phyloP scores from a whole-genome alignment of 2,113 vertebrate species.

The Delphinus delphis region DNA sequence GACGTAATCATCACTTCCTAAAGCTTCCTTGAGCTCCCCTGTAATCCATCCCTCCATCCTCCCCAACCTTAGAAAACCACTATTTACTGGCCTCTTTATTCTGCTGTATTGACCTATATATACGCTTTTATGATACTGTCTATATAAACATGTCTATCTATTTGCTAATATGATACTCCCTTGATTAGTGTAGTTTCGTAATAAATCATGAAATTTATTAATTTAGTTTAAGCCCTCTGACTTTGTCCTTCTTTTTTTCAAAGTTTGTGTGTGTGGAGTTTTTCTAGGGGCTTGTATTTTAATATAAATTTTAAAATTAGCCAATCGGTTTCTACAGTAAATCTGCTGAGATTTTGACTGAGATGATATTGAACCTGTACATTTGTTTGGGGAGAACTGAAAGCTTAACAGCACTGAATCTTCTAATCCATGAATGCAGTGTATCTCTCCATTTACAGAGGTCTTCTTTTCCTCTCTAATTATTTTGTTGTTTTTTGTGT shows the following conservation, averaged over 20 bases:
- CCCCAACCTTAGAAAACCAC: not conserved
- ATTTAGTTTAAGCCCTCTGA: not conserved
- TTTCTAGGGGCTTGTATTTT: not conserved
- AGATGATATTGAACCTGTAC: not conserved
- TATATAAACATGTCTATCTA: not conserved
- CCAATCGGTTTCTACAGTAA: not conserved
- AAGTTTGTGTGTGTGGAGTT: not conserved
- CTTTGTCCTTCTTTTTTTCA: not conserved
- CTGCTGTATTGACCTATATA: not conserved
- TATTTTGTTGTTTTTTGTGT: not conserved
- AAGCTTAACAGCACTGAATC: not conserved
- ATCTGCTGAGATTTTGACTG: not conserved
- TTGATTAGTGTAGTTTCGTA: not conserved
- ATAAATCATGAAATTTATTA: not conserved
- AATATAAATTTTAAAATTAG: not conserved
- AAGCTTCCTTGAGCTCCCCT: not conserved
- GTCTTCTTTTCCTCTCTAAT: not conserved
- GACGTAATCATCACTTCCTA: not conserved
- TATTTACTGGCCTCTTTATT: not conserved
- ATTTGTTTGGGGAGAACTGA: not conserved
- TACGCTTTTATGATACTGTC: not conserved
- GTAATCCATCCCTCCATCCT: not conserved
- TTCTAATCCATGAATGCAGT: fast-evolving
- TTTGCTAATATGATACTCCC: fast-evolving
- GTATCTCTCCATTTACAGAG: fast-evolving